phyloP scores from a whole-genome alignment of 2,888 invertebrate genomes.

The Sminthurinus aureus region DNA sequence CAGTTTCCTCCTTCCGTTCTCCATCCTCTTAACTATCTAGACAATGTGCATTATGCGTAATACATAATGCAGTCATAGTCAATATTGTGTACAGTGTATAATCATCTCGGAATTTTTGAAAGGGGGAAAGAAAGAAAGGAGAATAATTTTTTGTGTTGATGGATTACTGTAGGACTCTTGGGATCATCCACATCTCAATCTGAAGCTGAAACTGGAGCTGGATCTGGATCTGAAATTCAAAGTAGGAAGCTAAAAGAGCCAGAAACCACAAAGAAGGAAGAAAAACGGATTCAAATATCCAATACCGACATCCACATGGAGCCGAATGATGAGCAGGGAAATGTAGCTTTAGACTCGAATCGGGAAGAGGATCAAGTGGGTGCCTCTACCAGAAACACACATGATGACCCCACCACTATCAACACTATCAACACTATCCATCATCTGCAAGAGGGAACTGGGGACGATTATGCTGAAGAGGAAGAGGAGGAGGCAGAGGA shows the following conservation, averaged over 20 bases:
- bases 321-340: not conserved
- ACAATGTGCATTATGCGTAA: too few species aligned
- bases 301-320: not conserved
- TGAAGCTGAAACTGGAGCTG: not conserved
- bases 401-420: too few species aligned
- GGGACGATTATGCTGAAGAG: slow-evolving; percentile 37
- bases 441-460: not conserved
- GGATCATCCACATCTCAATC: slow-evolving; percentile 3
- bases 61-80: too few species aligned
- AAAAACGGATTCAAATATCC: slow-evolving; percentile 1
- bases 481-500: slow-evolving; percentile 34
- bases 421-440: too few species aligned
- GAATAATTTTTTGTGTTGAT: slow-evolving; percentile 10
- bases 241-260: slow-evolving; percentile 38
- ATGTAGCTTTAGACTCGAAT: not conserved
- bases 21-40: too few species aligned
- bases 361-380: slow-evolving; percentile 19
- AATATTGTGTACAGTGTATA: too few species aligned
- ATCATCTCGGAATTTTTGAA: not conserved
- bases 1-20: not conserved
- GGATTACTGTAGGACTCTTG: slow-evolving; percentile 17
- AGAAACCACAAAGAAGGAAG: slow-evolving; percentile 37
- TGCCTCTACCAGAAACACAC: not conserved
- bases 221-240: slow-evolving; percentile 33
- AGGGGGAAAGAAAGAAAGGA: not conserved